Base-by-base conservation (phyloP, 2,113 vertebrate species). In the Prochilodus magdalenae region DNA sequence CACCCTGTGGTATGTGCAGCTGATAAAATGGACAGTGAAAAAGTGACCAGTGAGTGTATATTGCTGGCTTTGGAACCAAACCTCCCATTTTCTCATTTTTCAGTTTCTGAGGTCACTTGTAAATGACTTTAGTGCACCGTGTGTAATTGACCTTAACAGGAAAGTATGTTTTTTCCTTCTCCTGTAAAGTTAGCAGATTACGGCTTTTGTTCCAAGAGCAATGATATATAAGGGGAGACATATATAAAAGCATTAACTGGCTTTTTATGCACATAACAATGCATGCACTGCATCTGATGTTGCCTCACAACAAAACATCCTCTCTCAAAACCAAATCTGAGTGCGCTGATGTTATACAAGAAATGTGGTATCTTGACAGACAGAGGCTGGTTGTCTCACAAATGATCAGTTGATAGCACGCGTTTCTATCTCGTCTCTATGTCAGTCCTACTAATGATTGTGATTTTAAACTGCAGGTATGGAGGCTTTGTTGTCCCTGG, bases 391-490 rank as follows among this genome's bases (percentile, higher is more conserved):
- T 18, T 78, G 84, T 82, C 70, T 79, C 71, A 75, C 10, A 85
- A 26, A 79, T 69, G 26, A 85, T 85, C 75, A 79, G 30, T 67
- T 30, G 63, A 13, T 47, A n/a, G 53, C 33, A 26, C 33, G 27
- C 53, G 72, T 33, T 65, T 65, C 66, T 11, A 36, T 86, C 57
- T 67, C 70, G 13, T 22, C 13, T 75, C 67, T 44, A 67, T 63
- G 27, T 63, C 77, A 40, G 47, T 57, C 51, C 74, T 49, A 16
- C 40, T 78, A 79, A 79, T 81, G 26, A 81, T 60, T 29, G 36
- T 51, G 67, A 60, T 65, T 86, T 85, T 85, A 63, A 86, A 77
- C 63, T 40, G 67, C 66, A 80, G 82, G 74, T 82, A 74, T 63
- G 36, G 44, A 53, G 79, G 77, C 53, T 77, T 73, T 85, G 81